Evolutionary conservation across 1,140 invertebrate species (phyloP), one percentile per base, ranked within the genome.

Genomic region (Solen grandis): DNA sequence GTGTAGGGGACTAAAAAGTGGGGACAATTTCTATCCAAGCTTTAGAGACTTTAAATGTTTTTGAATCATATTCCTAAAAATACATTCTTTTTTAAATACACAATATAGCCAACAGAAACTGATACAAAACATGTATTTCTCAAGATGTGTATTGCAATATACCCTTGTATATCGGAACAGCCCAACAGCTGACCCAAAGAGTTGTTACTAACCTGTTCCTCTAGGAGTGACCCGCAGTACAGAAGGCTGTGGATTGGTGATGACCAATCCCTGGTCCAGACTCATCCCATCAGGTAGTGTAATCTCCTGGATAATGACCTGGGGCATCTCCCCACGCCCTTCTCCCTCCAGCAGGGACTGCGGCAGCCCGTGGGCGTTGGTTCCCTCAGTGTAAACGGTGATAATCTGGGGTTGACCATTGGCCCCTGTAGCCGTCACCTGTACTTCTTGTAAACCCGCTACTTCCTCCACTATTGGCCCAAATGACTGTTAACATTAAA

Each of bases 271-370:
- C 19, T 78, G 63, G 60, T 78, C 75, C 35, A 78, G 38, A 19
- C 22, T 57, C 65, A 78, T 78, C 22, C 65, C 62, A 31, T 78
- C 65, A 29, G 75, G 75, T 46, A 78, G 41, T 38, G 75, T 78
- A 16, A 78, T 78, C 54, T 78, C 75, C 19, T 78, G 75, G 13
- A 78, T 69, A 22, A 78, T 78, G n/a, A 78, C 54, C 5, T 78
- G 75, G 19, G 54, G 69, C 29, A 59, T 60, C 19, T 73, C 55
- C 19, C 22, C 22, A 36, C 69, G n/a, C 16, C 59, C 59, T 13
- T 38, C 19, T 33, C 29, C 31, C 36, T 8, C n/a, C 3, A 73
- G 69, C 13, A 59, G 29, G 1, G 69, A 59, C n/a, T n/a, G 31
- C 1, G 55, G 55, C 31, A 73, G 35, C 16, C 60, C 55, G 10